Conservation (phyloP, 2,888 invertebrate genomes). For the Sialis fuliginosa region DNA sequence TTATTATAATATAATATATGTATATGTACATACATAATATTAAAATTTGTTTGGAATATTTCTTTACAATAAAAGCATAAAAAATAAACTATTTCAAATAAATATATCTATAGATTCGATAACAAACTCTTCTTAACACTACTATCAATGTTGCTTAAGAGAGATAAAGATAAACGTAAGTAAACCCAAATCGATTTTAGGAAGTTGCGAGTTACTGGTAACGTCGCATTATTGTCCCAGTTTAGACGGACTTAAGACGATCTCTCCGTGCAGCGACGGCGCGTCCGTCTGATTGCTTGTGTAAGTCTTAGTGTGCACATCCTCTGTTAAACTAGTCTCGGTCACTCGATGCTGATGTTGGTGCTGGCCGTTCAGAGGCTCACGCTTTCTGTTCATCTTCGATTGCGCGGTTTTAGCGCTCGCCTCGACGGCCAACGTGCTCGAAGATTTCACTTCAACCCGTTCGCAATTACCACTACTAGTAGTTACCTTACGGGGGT, state of each 20-base stretch:
- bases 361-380: conserved; percentile 3
- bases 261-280: conserved; percentile 34
- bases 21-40: too few relatives aligned
- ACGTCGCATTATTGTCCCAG: conserved; percentile 27
- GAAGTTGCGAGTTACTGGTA: not conserved
- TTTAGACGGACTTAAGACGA: conserved; percentile 45
- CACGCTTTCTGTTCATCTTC: conserved; percentile 5
- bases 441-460: not conserved
- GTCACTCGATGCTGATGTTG: not conserved
- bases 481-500: conserved; percentile 17
- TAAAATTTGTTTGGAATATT: too few relatives aligned
- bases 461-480: conserved; percentile 16
- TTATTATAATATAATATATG: too few relatives aligned
- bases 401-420: conserved; percentile 1
- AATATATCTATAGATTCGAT: too few relatives aligned
- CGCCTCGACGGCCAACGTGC: not conserved
- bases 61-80: too few relatives aligned
- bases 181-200: too few relatives aligned
- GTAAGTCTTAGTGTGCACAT: not conserved
- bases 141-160: too few relatives aligned
- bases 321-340: conserved; percentile 4
- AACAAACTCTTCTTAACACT: too few relatives aligned
- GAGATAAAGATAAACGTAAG: too few relatives aligned
- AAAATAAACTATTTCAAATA: too few relatives aligned
- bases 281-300: not conserved